Evolutionary conservation across 2,113 vertebrate genomes (phyloP).

Genomic region (Scartelaos histophorus): DNA sequence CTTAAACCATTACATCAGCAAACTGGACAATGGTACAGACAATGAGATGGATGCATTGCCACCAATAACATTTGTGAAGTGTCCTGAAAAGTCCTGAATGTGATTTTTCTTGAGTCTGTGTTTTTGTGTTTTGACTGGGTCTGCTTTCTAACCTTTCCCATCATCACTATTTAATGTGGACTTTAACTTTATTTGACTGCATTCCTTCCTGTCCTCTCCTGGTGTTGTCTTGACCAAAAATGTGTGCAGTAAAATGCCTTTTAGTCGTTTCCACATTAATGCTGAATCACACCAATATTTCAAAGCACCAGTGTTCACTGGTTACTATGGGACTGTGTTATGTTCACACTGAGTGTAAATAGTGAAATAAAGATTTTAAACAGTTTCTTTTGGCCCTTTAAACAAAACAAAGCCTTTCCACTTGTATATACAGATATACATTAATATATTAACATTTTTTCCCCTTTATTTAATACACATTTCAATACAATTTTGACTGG

Average conservation of each 20-base stretch:
- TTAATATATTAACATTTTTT: not conserved
- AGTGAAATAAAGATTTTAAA: slow-evolving; percentile 68
- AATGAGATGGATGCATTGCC: slow-evolving; percentile 37
- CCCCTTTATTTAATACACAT: not conserved
- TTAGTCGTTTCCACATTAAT: slow-evolving; percentile 21
- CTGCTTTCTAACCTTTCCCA: not conserved
- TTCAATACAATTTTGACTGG: not conserved
- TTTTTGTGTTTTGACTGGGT: not conserved
- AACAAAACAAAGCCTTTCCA: not conserved
- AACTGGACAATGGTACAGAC: slow-evolving; percentile 37
- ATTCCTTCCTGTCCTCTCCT: slow-evolving; percentile 40
- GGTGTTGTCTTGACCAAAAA: slow-evolving; percentile 32
- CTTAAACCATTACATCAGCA: not conserved
- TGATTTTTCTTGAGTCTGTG: slow-evolving; percentile 30
- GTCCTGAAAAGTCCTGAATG: slow-evolving; percentile 14
- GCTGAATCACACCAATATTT: slow-evolving; percentile 13
- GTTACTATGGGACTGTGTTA: slow-evolving; percentile 39
- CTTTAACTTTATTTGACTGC: slow-evolving; percentile 31
- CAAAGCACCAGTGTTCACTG: slow-evolving; percentile 39
- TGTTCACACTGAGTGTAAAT: slow-evolving; percentile 65
- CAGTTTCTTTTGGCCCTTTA: not conserved
- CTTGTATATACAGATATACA: no score
- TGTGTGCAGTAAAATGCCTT: slow-evolving; percentile 34
- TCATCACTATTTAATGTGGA: not conserved
- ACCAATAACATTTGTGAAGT: slow-evolving; percentile 4